Conservation (phyloP, 2,113 vertebrate species). For the Atractosteus spatula region DNA sequence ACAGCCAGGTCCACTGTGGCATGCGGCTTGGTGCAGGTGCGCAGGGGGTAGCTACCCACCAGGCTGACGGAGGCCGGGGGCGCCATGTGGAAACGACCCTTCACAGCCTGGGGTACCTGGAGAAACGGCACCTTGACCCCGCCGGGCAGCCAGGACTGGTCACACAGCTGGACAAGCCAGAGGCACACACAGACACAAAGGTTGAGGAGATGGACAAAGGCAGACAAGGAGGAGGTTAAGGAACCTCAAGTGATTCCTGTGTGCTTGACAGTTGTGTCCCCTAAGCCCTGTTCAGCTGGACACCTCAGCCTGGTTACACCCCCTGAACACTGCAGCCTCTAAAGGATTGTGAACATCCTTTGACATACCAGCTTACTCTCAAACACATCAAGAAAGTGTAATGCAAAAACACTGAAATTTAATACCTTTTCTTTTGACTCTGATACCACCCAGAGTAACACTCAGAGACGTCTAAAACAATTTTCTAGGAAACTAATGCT, state of each 20-base stretch:
- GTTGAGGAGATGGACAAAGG: neutral
- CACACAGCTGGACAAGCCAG: constrained; percentile 63
- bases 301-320: no score
- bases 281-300: no score
- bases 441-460: no score
- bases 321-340: no score
- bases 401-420: no score
- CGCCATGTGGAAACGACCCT: constrained; percentile 82
- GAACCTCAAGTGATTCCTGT: neutral
- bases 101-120: constrained; percentile 75
- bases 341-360: no score
- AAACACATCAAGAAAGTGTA: no score
- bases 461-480: no score
- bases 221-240: neutral
- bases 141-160: constrained; percentile 79
- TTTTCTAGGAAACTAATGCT: no score
- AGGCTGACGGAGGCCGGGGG: constrained; percentile 75
- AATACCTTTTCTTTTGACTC: no score
- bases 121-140: constrained; percentile 79
- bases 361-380: no score
- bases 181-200: neutral
- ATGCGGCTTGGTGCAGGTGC: constrained; percentile 80
- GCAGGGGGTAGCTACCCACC: constrained; percentile 91
- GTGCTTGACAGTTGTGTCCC: no score
- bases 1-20: constrained; percentile 82